These are phyloP conservation scores for Phoxinus phoxinus DNA, from an alignment of 2,113 vertebrate genomes.

Conservation along the genomic window DNA sequence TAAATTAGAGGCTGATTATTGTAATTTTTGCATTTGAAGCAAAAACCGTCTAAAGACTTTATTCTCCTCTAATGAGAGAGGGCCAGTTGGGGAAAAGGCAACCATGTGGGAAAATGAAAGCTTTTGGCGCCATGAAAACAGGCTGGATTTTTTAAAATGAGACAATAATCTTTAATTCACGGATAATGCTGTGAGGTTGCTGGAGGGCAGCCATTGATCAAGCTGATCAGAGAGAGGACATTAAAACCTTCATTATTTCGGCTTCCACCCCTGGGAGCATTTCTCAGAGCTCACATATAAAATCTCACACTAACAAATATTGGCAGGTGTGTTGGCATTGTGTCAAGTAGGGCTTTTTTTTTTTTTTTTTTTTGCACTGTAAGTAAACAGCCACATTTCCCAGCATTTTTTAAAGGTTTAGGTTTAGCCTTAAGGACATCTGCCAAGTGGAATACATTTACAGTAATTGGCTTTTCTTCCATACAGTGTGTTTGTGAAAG, in stretches of 20 bases:
- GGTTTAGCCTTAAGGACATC: conserved; percentile 17
- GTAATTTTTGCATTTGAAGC: conserved; percentile 25
- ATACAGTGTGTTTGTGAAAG: conserved; percentile 4
- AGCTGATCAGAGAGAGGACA: conserved; percentile 47
- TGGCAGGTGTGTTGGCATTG: conserved; percentile 16
- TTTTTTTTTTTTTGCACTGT: not conserved
- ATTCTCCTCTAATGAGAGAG: conserved; percentile 8
- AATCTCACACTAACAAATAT: conserved; percentile 26
- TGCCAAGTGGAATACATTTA: conserved; percentile 8
- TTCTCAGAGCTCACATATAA: conserved; percentile 28
- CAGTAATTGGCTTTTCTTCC: conserved; percentile 9
- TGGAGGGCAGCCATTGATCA: conserved; percentile 57
- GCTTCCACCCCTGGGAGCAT: not conserved
- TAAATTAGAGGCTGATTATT: conserved; percentile 44
- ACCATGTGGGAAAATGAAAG: conserved; percentile 21
- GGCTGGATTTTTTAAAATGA: conserved; percentile 42
- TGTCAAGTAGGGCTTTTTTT: conserved; percentile 8
- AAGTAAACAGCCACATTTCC: conserved; percentile 12
- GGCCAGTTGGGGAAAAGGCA: not conserved
- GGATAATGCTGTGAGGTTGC: conserved; percentile 49
- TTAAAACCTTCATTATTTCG: conserved; percentile 53
- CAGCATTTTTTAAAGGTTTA: conserved; percentile 19
- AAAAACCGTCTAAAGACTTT: conserved; percentile 8
- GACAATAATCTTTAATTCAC: conserved; percentile 52
- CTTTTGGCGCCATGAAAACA: conserved; percentile 20